These are phyloP conservation scores for Melitaea cinxia DNA, from an alignment of 1,140 invertebrate species.

Conservation along the genomic window DNA sequence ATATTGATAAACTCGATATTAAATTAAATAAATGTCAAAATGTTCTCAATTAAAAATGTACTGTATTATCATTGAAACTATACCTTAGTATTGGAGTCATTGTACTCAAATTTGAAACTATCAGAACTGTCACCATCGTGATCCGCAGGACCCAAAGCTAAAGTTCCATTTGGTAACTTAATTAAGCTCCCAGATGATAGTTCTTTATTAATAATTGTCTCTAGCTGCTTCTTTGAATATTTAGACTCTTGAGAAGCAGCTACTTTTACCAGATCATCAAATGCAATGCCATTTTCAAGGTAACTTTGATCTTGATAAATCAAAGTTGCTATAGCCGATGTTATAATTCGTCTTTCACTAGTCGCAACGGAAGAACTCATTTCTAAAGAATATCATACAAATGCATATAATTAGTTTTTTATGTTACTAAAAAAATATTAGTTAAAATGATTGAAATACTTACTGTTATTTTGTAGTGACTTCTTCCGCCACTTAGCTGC, in stretches of 20 bases:
- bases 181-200: constrained; percentile 85
- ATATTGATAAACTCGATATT: too few species aligned
- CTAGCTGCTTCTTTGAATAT: constrained; percentile 85
- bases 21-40: too few species aligned
- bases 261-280: constrained; percentile 84
- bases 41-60: not conserved
- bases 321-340: constrained; percentile 86
- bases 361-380: constrained; percentile 64
- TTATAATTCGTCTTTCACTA: constrained; percentile 81
- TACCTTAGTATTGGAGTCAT: constrained; percentile 76
- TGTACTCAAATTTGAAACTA: constrained; percentile 75
- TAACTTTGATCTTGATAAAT: constrained; percentile 87
- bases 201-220: constrained; percentile 85
- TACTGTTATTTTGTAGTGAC: constrained; percentile 65
- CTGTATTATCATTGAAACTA: not conserved
- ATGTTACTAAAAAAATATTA: not conserved
- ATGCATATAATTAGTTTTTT: not conserved
- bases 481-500: constrained; percentile 87
- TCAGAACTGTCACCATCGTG: constrained; percentile 76
- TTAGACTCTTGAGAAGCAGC: constrained; percentile 84
- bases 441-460: constrained; percentile 38
- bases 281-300: constrained; percentile 86
- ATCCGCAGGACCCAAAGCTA: constrained; percentile 83
- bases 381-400: constrained; percentile 47
- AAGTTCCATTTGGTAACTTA: constrained; percentile 86